Evolutionary conservation across 2,113 vertebrate species (phyloP), one percentile per base, ranked within the genome.

Genomic region (Tragulus kanchil): DNA sequence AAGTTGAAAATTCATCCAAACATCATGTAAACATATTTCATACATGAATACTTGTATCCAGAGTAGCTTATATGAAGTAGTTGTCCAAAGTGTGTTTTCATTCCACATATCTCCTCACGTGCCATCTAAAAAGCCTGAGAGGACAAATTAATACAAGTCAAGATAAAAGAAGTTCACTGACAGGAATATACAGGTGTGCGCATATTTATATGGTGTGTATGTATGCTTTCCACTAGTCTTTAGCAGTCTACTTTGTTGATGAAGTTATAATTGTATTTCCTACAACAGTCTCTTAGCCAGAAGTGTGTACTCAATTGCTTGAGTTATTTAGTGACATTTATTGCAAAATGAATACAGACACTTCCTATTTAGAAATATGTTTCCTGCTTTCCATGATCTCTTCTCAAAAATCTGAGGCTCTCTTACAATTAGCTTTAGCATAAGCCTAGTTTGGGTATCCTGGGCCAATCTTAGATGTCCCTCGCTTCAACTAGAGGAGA

Each of bases 291-390:
- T 84, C 2, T 73, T 89, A 19, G 48, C 67, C 36, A 56, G 75
- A 92, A 79, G 52, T 71, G 1, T 84, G 19, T 67, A 26, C 13
- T 65, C 91, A 78, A 65, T 75, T 8, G 14, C 13, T 82, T 67
- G 58, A 89, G 21, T 84, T 85, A 65, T 50, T 95, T 82, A 91
- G 17, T 31, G 73, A 86, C 56, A 73, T 73, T 89, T 89, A 82
- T 85, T 94, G 67, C 25, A 9, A 95, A 95, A 95, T 86, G n/a
- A 95, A 45, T 87, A 92, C n/a, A 94, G 42, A 93, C 25, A 25
- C 42, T 93, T 90, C 92, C 87, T 54, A 64, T 78, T 88, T 81
- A 85, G 87, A 96, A 77, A 71, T 64, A 28, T 42, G 50, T 93
- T 88, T 95, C 89, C 85, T 96, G 64, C 26, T 92, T 85, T 61